Base-by-base conservation (phyloP, 2,888 invertebrate genomes). In the Brenthis daphne region DNA sequence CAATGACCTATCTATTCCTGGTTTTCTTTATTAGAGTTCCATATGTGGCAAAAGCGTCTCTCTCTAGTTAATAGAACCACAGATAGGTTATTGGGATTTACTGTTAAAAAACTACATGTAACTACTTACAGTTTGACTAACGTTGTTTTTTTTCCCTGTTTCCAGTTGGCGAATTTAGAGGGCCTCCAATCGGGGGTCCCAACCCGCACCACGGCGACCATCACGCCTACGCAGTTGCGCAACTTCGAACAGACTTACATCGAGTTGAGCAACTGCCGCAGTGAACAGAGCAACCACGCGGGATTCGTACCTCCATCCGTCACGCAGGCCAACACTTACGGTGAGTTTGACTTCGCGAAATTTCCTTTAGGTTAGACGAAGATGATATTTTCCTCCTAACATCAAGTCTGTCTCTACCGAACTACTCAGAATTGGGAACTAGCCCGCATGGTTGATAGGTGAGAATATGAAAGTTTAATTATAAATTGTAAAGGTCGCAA, bases 201-300 rank as follows among this genome's bases (percentile, higher is more conserved):
- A 66, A 98, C 98, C 71, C 95, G 97, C 87, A 98, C 98, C 75
- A 98, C 98, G 83, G 96, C 98, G 76, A 98, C 98, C 83, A 94
- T 99, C 80, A 99, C 99, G 77, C 98, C 98, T 74, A 98, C 98
- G 58, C 98, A 98, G 79, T 93, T 98, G 85, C 95, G 97, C 81
- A 96, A 95, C 93, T 97, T 98, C 89, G 98, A 98, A 92, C 98
- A 98, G 88, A 96, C 97, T 1, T 97, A 98, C 90, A 95, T 97
- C 84, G 98, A 98, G 92, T 93, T 98, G 82, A 96, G 96, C 87
- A 96, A 96, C 90, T 95, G 94, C 83, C 95, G 96, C 77, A 95
- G 95, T 94, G 87, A 96, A 94, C 85, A 94, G 94, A 81, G 96
- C 80, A 96, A 95, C 89, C 98, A 98, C 94, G 98, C 98, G 70